phyloP scores from a whole-genome alignment of 2,113 vertebrate genomes.

The Xerus inauris region DNA sequence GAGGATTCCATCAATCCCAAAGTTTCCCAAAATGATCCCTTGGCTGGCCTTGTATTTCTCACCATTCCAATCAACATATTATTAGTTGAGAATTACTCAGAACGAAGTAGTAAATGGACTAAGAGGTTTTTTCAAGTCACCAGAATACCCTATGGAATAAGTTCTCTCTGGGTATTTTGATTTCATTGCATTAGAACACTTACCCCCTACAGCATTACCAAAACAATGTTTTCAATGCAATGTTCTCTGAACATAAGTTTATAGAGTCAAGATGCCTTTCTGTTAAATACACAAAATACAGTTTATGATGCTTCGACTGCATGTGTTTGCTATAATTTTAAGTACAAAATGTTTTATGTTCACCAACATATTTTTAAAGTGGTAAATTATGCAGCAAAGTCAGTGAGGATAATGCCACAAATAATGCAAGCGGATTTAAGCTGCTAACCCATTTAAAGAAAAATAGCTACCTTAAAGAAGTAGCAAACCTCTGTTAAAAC shows the following conservation, averaged over 20 bases:
- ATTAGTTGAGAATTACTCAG: neutral
- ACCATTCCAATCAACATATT: constrained; percentile 24
- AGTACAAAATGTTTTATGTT: constrained; percentile 2
- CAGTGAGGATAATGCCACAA: neutral
- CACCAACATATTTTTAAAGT: constrained; percentile 24
- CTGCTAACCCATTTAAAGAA: constrained; percentile 44
- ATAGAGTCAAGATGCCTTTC: neutral
- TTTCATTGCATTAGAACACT: constrained; percentile 28
- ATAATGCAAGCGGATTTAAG: constrained; percentile 25
- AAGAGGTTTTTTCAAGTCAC: constrained; percentile 34
- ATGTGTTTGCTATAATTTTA: neutral
- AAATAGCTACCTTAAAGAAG: neutral
- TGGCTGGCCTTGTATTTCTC: neutral
- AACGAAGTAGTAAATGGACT: neutral
- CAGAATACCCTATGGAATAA: neutral
- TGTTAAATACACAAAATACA: constrained; percentile 43
- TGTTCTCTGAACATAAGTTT: constrained; percentile 2
- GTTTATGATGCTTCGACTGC: constrained; percentile 38
- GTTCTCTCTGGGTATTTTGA: neutral
- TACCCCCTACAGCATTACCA: neutral
- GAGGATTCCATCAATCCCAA: neutral
- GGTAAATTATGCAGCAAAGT: neutral
- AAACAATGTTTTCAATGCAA: constrained; percentile 25
- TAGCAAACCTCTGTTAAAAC: neutral
- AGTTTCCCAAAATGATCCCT: constrained; percentile 39